Evolutionary conservation across 2,797 vertebrate species (phyloP), one percentile per base, ranked within the genome.

Genomic region (Enteromius radiatus): DNA sequence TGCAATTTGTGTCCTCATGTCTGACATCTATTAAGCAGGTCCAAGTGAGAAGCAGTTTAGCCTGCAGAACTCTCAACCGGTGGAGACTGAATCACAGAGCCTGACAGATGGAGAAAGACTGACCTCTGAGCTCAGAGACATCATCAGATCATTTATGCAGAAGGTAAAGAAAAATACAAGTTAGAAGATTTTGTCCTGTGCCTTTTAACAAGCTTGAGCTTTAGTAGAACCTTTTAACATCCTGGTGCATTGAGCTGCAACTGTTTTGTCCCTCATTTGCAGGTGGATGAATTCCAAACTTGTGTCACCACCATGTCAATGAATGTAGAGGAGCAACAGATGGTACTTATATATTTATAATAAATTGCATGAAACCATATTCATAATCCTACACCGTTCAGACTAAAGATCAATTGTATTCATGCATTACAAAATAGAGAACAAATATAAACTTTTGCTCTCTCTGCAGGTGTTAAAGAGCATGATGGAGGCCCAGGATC

Each of bases 221-320:
- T 33, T 28, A 14, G 12, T 6, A 17, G 26, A 7, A 63, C 1
- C 6, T 31, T 1, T 17, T 17, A 49, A 78, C 26, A 2, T 19
- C 47, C 8, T 23, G 5, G 3, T 23, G 41, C 11, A 52, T 11
- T n/a, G 12, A 68, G 78, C 23, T 80, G 33, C 54, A 19, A 61
- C 9, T 33, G 11, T 0, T 12, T 64, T 76, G 85, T 84, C n/a
- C 17, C 12, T 43, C 54, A 90, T 83, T 90, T 83, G 41, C 88
- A 99, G 97, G 95, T 98, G 63, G 93, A 97, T 87, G 94, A 95
- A 41, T 97, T 98, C 85, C 95, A 94, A 89, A 87, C 85, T 70
- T 89, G 84, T 75, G 84, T 96, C 65, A 90, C 73, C 61, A 91
- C 85, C 54, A 93, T 93, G 84, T 86, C 90, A 21, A 45, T 92